Evolutionary conservation across 2,888 invertebrate species (phyloP).

Genomic region (Isotomurus palustris): DNA sequence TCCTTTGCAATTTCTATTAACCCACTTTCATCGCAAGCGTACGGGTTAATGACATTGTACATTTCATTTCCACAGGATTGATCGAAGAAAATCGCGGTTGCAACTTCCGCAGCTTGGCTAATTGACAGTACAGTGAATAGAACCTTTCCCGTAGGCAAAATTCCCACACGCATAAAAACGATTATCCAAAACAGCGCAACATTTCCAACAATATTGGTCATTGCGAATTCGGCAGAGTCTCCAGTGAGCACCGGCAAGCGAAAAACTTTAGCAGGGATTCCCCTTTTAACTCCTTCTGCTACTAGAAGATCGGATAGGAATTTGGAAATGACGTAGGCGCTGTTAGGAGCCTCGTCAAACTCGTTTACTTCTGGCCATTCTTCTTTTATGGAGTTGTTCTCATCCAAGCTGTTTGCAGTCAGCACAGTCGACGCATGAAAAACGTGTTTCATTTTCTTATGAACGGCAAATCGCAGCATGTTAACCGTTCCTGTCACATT

Average conservation of each 20-base stretch:
- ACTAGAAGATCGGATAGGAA: background rate
- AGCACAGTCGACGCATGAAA: constrained; percentile 6
- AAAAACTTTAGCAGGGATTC: constrained; percentile 2
- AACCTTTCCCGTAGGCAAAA: constrained; percentile 8
- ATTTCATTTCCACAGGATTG: background rate
- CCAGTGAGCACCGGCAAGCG: background rate
- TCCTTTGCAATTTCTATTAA: constrained; percentile 10
- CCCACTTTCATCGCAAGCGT: constrained; percentile 9
- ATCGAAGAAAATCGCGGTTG: constrained; percentile 12
- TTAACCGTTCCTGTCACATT: constrained; percentile 13
- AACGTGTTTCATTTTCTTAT: constrained; percentile 8
- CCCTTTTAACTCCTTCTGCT: background rate
- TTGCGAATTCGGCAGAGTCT: background rate
- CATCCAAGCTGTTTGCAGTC: background rate
- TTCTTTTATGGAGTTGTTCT: background rate
- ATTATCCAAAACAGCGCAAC: constrained; percentile 14
- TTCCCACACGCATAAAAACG: constrained; percentile 8
- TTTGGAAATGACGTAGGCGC: constrained; percentile 9
- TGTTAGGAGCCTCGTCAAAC: constrained; percentile 2
- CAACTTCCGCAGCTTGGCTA: constrained; percentile 2
- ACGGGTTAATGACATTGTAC: constrained; percentile 13
- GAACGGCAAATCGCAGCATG: constrained; percentile 10
- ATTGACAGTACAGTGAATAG: constrained; percentile 11
- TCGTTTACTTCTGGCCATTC: background rate
- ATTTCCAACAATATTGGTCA: background rate